These are phyloP conservation scores for Pimephales promelas DNA, from an alignment of 2,113 vertebrate species.

Conservation along the genomic window DNA sequence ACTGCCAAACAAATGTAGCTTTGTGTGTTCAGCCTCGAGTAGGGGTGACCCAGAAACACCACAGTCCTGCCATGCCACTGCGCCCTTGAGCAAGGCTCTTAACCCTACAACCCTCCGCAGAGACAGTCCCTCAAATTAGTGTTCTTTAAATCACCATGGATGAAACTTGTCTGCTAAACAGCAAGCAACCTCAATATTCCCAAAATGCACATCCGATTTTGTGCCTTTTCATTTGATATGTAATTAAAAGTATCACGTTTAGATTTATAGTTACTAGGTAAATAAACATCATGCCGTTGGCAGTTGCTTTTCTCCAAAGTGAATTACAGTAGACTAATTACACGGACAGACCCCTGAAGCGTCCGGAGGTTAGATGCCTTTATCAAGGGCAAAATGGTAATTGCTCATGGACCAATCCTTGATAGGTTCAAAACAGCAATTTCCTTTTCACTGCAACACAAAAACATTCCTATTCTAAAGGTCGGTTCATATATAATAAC, in stretches of 20 bases:
- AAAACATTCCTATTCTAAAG: not conserved
- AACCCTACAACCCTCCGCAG: constrained; percentile 12
- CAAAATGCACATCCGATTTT: not conserved
- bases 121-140: not conserved
- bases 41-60: constrained; percentile 15
- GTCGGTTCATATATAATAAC: not conserved
- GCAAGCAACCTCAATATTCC: not conserved
- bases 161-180: not conserved
- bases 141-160: not conserved
- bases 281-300: not conserved
- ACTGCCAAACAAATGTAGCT: constrained; percentile 25
- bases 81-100: constrained; percentile 13
- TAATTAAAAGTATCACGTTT: not conserved
- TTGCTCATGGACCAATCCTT: not conserved
- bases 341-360: not conserved
- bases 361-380: not conserved
- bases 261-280: not conserved
- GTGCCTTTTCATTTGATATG: not conserved
- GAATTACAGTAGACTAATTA: not conserved
- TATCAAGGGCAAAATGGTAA: constrained; percentile 13
- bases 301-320: not conserved
- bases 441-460: not conserved
- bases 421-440: not conserved
- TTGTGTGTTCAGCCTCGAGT: constrained; percentile 20
- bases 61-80: constrained; percentile 16